Percentiles rank a stretch among this genome's conserved stretches.
Conservation (phyloP, 2,113 vertebrate species). For the Megaceryle maxima region DNA sequence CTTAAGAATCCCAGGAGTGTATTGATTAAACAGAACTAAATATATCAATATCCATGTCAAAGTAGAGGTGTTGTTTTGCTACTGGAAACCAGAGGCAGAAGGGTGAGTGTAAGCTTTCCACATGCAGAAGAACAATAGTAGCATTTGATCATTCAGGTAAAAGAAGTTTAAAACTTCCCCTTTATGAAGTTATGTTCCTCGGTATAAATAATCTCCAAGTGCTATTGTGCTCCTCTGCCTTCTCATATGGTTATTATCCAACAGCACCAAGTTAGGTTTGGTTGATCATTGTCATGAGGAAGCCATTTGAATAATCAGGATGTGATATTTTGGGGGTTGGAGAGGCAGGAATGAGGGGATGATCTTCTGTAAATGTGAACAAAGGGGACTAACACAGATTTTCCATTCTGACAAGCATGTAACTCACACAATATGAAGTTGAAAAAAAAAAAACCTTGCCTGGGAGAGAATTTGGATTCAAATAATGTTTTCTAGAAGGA, state of each 20-base stretch:
- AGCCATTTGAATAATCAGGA: background rate
- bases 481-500: slow-evolving; percentile 33
- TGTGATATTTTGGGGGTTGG: background rate
- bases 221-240: background rate
- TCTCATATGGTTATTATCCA: background rate
- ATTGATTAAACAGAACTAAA: slow-evolving; percentile 19
- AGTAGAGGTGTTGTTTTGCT: background rate
- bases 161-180: background rate
- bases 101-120: background rate
- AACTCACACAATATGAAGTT: background rate
- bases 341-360: background rate
- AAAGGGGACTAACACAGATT: background rate
- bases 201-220: background rate
- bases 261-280: background rate
- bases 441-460: background rate
- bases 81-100: background rate
- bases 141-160: background rate
- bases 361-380: background rate
- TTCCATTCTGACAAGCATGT: background rate
- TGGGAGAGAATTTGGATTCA: slow-evolving; percentile 22
- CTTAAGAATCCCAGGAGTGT: background rate
- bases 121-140: background rate
- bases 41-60: background rate
- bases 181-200: background rate
- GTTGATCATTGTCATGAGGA: background rate